Evolutionary conservation across 2,797 vertebrate species (phyloP).

Genomic region (Platalea minor): DNA sequence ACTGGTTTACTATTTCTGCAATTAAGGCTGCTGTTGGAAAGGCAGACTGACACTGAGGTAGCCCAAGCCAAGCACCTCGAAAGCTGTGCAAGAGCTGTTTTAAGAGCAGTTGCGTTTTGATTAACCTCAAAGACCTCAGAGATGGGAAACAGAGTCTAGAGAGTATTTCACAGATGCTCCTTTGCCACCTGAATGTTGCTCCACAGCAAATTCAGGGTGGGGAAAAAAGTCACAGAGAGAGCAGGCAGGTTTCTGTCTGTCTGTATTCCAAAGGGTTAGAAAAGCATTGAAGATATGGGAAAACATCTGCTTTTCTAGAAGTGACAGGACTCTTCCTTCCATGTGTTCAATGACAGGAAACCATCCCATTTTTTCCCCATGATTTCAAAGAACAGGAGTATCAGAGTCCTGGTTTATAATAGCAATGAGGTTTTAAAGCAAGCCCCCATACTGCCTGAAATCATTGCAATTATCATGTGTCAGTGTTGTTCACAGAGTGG

Average conservation of each 20-base stretch:
- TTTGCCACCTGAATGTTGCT: neutral
- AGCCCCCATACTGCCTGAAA: neutral
- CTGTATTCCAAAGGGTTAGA: neutral
- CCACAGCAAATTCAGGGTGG: neutral
- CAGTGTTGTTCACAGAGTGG: neutral
- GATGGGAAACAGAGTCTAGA: neutral
- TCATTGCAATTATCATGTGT: rapidly evolving
- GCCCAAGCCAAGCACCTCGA: neutral
- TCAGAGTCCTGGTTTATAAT: neutral
- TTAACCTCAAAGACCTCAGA: neutral
- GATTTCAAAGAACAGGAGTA: neutral
- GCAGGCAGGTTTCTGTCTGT: neutral
- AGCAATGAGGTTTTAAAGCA: neutral
- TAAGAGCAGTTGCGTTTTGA: neutral
- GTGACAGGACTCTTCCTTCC: neutral
- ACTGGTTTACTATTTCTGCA: neutral
- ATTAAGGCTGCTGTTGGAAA: neutral
- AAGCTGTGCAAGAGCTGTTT: neutral
- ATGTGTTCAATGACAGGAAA: neutral
- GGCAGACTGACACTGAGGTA: neutral
- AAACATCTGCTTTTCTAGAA: neutral
- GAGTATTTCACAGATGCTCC: neutral
- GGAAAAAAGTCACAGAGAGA: neutral
- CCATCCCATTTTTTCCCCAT: neutral
- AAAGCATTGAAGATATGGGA: neutral